phyloP scores from a whole-genome alignment of 2,113 vertebrate genomes.

The Cairina moschata region DNA sequence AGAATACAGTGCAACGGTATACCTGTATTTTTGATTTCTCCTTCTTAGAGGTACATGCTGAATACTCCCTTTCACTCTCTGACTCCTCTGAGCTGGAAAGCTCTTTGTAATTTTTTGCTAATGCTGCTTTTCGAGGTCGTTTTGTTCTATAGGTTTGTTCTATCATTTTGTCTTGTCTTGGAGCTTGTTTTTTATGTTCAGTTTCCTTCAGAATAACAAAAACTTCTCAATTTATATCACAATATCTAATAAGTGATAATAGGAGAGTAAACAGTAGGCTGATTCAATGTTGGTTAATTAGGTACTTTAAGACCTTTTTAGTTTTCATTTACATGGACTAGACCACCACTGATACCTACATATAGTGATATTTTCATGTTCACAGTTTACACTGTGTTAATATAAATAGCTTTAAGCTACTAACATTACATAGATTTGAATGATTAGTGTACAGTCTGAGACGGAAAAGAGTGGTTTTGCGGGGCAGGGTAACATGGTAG shows the following conservation, averaged over 20 bases:
- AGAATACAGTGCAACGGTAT: not conserved
- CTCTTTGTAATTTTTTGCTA: conserved; percentile 86
- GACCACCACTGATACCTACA: not conserved
- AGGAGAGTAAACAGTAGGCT: not conserved
- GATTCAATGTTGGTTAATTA: not conserved
- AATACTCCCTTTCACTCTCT: conserved; percentile 54
- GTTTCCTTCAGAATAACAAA: conserved; percentile 60
- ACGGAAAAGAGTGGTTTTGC: not conserved
- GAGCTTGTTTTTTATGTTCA: not conserved
- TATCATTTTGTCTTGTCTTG: not conserved
- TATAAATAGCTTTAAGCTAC: not conserved
- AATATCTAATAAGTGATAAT: not conserved
- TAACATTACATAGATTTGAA: not conserved
- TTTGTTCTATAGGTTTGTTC: conserved; percentile 51
- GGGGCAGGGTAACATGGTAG: not conserved
- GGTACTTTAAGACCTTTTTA: not conserved
- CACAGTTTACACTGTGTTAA: not conserved
- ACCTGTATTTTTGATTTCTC: conserved; percentile 58
- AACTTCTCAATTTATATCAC: not conserved
- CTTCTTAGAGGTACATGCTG: not conserved
- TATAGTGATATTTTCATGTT: not conserved
- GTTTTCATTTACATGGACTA: not conserved
- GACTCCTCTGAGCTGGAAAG: conserved; percentile 77
- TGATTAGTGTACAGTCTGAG: not conserved
- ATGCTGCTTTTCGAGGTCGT: conserved; percentile 78